Base-by-base conservation (phyloP, 2,797 vertebrate genomes). In the Sebastes nivosus region DNA sequence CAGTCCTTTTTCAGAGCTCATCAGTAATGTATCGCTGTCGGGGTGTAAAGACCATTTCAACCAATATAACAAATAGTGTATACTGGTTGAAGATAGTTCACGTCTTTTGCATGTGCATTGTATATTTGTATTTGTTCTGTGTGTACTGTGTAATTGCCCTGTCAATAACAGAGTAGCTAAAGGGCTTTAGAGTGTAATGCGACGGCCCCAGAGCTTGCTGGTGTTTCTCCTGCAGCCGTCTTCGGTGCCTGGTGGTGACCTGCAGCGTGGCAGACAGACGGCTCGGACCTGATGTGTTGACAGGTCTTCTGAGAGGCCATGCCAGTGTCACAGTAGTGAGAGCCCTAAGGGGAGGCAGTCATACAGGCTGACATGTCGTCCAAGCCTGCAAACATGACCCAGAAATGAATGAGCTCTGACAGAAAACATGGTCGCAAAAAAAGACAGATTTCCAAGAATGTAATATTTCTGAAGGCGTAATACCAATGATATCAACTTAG, bases 281-380 rank as follows among this genome's bases (percentile, higher is more conserved):
- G 78, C 63, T 72, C 4, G 1, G 29, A 10, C 67, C 60, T 74
- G 75, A 82, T 58, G 72, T 38, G 84, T 24, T 88, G 89, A 92
- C 90, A 79, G 83, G 72, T 76, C 81, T 46, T 67, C 71, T 67
- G 74, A 75, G 82, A 70, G 71, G 60, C 72, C 72, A 67, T 8
- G 54, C 42, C 66, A 46, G 52, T 22, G 73, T 83, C 84, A 74
- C 64, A 46, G 76, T 12, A 38, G 22, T 58, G 60, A 16, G 24
- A 46, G 24, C 38, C 85, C 61, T 4, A 1, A 69, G 80, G 87
- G 70, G 70, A 54, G 29, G 36, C 82, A 6, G 63, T 80, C 84
- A 81, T 34, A 75, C 82, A 25, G 54, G 54, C 60, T 77, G 86
- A 82, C 83, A 63, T 79, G 58, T 54, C 13, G 9, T 64, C 42